A percentile compares a stretch with the other conserved stretches of the same genome.
Evolutionary conservation across 2,113 vertebrate genomes (phyloP).

Genomic region (Melanerpes aurifrons): DNA sequence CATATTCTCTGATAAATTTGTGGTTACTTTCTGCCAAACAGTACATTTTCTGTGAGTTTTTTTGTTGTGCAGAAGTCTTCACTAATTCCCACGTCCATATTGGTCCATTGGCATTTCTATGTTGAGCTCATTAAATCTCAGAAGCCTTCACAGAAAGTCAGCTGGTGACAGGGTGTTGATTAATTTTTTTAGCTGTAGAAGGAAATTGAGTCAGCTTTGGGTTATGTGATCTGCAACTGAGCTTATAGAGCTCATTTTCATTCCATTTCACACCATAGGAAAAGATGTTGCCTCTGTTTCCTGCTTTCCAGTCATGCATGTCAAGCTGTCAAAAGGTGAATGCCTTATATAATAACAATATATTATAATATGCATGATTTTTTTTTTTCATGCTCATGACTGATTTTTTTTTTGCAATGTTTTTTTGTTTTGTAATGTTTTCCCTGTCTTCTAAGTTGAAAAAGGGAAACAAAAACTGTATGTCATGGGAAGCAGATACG

Average conservation of each 20-base stretch:
- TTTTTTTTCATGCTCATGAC: background rate
- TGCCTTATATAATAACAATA: background rate
- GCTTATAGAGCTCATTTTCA: background rate
- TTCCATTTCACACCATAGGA: background rate
- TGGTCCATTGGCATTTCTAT: background rate
- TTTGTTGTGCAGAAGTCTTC: background rate
- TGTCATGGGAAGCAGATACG: background rate
- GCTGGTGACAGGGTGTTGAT: slow-evolving; percentile 10
- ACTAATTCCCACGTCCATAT: background rate
- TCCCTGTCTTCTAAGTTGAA: background rate
- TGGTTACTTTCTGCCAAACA: background rate
- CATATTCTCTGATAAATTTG: background rate
- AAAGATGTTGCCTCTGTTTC: background rate
- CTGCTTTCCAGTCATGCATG: background rate
- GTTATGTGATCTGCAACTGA: background rate
- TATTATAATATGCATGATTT: no score
- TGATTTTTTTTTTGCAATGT: background rate
- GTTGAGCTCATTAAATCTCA: slow-evolving; percentile 9
- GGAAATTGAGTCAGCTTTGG: background rate
- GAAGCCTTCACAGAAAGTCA: background rate
- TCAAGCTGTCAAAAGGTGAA: background rate
- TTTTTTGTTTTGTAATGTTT: background rate
- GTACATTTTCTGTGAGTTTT: background rate
- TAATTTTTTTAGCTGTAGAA: slow-evolving; percentile 8
- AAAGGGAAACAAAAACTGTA: background rate